Percentiles rank a stretch among this genome's conserved stretches.
These are phyloP conservation scores for Andrena praecox DNA, from an alignment of 2,888 invertebrate species.

Conservation along the genomic window DNA sequence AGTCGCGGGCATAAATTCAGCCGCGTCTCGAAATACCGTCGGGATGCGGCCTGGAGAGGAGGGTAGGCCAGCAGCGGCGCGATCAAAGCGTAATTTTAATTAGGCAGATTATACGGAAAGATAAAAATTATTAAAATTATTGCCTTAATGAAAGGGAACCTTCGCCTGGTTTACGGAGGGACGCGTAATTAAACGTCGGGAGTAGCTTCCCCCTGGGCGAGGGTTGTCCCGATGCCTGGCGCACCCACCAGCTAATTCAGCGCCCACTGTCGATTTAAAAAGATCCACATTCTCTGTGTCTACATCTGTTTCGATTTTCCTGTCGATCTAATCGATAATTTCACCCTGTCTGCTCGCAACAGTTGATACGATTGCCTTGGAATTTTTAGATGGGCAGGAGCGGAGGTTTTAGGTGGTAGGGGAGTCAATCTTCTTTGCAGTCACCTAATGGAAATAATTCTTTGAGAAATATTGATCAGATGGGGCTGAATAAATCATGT, in stretches of 20 bases:
- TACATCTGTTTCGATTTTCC: background rate
- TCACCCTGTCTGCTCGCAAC: background rate
- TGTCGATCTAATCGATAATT: background rate
- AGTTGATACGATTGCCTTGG: background rate
- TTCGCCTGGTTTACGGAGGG: constrained; percentile 76
- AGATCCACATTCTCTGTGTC: constrained; percentile 46
- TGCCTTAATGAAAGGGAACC: constrained; percentile 85
- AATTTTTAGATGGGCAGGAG: background rate
- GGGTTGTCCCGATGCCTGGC: constrained; percentile 65
- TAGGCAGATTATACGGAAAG: constrained; percentile 84
- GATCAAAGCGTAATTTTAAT: constrained; percentile 85
- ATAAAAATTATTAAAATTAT: constrained; percentile 85
- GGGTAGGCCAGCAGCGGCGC: constrained; percentile 75
- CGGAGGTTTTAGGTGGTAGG: too few species aligned
- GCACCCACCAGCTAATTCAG: constrained; percentile 54
- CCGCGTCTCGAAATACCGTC: constrained; percentile 49
- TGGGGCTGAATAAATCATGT: too few species aligned
- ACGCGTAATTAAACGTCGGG: constrained; percentile 84
- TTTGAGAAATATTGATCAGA: too few species aligned
- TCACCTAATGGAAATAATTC: too few species aligned
- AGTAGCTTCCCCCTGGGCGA: constrained; percentile 68
- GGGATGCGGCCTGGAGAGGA: constrained; percentile 63
- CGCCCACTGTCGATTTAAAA: constrained; percentile 46
- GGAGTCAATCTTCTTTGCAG: too few species aligned
- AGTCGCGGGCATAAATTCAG: constrained; percentile 40